Evolutionary conservation across 2,888 invertebrate genomes (phyloP).

Genomic region (Neoascia interrupta): DNA sequence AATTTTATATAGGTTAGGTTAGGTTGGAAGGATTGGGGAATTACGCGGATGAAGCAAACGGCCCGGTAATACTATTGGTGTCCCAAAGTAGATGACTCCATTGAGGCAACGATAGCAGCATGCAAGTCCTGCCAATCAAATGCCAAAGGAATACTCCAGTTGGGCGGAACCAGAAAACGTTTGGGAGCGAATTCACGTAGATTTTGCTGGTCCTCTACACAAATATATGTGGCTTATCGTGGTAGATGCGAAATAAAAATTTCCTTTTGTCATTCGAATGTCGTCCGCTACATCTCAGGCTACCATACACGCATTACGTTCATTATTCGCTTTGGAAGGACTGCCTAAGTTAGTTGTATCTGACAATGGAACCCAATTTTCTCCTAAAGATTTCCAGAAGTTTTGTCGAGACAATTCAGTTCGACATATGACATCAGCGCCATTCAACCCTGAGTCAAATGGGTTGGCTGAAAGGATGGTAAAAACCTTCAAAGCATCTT

Average conservation of each 20-base stretch:
- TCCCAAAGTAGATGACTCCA: background rate
- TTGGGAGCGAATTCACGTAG: constrained; percentile 20
- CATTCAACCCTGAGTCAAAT: constrained; percentile 67
- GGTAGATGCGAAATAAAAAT: constrained; percentile 27
- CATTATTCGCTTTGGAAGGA: constrained; percentile 69
- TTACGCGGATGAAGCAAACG: background rate
- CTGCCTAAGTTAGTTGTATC: constrained; percentile 67
- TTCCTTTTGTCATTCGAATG: constrained; percentile 27
- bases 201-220: constrained; percentile 27
- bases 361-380: constrained; percentile 70
- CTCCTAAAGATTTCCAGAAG: constrained; percentile 63
- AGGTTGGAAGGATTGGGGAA: no score
- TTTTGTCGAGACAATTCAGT: constrained; percentile 69
- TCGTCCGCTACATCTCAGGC: constrained; percentile 9
- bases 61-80: constrained; percentile 12
- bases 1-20: no score
- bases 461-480: constrained; percentile 69
- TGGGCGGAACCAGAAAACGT: constrained; percentile 1
- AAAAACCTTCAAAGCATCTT: constrained; percentile 25
- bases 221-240: constrained; percentile 17
- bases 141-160: constrained; percentile 18
- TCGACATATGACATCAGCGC: constrained; percentile 64
- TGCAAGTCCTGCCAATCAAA: constrained; percentile 16
- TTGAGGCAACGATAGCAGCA: background rate
- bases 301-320: constrained; percentile 50